A percentile compares a stretch with the other conserved stretches of the same genome.
Evolutionary conservation across 2,113 vertebrate species (phyloP).

Genomic region (Corvus moneduloides): DNA sequence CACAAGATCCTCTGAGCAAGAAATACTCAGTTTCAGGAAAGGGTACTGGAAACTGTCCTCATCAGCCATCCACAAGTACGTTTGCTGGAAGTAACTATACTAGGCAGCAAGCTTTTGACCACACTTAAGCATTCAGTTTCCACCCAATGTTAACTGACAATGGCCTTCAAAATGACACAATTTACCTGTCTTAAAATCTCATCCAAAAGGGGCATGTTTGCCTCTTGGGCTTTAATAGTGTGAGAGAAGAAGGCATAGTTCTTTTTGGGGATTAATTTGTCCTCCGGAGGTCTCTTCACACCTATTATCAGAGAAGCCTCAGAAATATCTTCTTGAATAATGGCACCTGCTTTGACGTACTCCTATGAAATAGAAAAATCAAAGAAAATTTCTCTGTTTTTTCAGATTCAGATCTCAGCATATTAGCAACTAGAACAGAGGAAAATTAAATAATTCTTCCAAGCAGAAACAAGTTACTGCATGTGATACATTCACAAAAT

Average conservation of each 20-base stretch:
- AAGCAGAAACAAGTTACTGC: not conserved
- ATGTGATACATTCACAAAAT: not conserved
- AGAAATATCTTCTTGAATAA: conserved; percentile 94
- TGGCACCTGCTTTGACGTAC: conserved; percentile 88
- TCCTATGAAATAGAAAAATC: conserved; percentile 74
- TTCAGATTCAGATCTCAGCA: not conserved
- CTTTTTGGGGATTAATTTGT: conserved; percentile 88
- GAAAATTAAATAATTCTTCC: not conserved
- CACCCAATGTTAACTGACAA: not conserved
- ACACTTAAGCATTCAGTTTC: not conserved
- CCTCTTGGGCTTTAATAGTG: conserved; percentile 97
- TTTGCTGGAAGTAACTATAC: not conserved
- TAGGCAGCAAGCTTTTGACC: not conserved
- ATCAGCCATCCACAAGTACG: fast-evolving
- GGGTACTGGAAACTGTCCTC: not conserved
- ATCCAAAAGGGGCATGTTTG: conserved; percentile 94
- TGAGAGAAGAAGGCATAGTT: conserved; percentile 98
- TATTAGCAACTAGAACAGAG: not conserved
- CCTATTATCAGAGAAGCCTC: conserved; percentile 92
- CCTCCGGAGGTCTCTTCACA: conserved; percentile 92
- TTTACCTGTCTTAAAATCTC: conserved; percentile 90
- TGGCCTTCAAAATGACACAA: not conserved
- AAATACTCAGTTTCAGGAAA: not conserved
- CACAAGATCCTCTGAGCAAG: not conserved
- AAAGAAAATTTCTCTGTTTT: not conserved